These are phyloP conservation scores for Triplophysa tibetana DNA, from an alignment of 2,113 vertebrate genomes.

Conservation along the genomic window DNA sequence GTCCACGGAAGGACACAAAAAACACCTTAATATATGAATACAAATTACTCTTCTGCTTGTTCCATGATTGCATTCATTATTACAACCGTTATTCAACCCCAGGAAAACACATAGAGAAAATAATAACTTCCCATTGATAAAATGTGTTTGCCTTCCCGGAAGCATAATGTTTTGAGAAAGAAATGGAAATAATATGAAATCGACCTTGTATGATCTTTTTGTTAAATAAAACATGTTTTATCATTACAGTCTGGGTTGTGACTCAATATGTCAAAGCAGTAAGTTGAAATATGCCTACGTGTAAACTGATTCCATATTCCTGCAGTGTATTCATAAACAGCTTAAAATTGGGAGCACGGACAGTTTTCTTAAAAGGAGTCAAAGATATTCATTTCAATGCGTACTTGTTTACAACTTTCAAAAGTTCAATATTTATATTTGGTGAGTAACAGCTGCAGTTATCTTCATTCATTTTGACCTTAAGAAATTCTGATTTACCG, in stretches of 20 bases:
- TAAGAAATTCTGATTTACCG: conserved; percentile 1
- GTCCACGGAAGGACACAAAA: no score
- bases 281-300: no score
- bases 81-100: background rate
- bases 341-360: background rate
- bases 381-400: background rate
- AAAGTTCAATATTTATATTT: background rate
- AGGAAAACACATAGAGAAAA: background rate
- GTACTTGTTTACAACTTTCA: background rate
- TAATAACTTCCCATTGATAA: background rate
- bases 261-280: no score
- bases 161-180: background rate
- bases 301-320: no score
- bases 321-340: background rate
- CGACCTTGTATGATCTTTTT: no score
- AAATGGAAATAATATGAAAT: no score
- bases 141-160: background rate
- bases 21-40: no score
- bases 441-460: background rate
- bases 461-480: background rate
- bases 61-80: no score
- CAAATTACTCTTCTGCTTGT: no score
- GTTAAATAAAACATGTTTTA: no score
- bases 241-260: no score
- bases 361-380: background rate